These are phyloP conservation scores for Scarus forsteni DNA, from an alignment of 2,797 vertebrate species.

Conservation along the genomic window DNA sequence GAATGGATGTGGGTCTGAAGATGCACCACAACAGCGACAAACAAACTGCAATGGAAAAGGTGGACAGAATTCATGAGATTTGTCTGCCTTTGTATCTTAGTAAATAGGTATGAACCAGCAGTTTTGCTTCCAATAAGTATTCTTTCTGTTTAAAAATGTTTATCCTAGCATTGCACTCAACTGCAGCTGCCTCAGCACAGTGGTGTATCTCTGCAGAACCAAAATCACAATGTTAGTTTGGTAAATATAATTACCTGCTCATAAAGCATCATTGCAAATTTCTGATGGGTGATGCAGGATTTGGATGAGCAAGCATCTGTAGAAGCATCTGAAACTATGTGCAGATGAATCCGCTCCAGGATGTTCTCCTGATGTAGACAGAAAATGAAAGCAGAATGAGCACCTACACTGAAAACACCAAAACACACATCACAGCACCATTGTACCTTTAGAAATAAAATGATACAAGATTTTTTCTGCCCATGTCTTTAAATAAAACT, in stretches of 20 bases:
- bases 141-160: not conserved
- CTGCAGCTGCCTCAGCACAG: no score
- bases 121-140: not conserved
- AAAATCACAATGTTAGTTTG: not conserved
- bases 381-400: slow-evolving; percentile 23
- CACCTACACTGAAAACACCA: not conserved
- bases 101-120: not conserved
- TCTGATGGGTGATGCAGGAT: slow-evolving; percentile 97
- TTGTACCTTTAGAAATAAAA: not conserved
- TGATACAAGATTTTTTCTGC: not conserved
- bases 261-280: slow-evolving; percentile 99
- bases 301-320: slow-evolving; percentile 94
- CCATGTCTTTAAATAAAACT: not conserved
- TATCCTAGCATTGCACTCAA: no score
- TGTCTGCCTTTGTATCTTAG: not conserved
- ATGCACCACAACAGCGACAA: slow-evolving; percentile 95
- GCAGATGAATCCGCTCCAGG: slow-evolving; percentile 95
- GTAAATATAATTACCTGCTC: slow-evolving; percentile 88
- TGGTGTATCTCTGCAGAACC: no score
- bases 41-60: slow-evolving; percentile 87
- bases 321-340: slow-evolving; percentile 91
- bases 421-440: slow-evolving; percentile 4
- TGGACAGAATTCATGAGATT: not conserved
- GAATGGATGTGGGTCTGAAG: slow-evolving; percentile 96
- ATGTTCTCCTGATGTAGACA: slow-evolving; percentile 90